Evolutionary conservation across 2,797 vertebrate species (phyloP).

Genomic region (Sardinella longiceps): DNA sequence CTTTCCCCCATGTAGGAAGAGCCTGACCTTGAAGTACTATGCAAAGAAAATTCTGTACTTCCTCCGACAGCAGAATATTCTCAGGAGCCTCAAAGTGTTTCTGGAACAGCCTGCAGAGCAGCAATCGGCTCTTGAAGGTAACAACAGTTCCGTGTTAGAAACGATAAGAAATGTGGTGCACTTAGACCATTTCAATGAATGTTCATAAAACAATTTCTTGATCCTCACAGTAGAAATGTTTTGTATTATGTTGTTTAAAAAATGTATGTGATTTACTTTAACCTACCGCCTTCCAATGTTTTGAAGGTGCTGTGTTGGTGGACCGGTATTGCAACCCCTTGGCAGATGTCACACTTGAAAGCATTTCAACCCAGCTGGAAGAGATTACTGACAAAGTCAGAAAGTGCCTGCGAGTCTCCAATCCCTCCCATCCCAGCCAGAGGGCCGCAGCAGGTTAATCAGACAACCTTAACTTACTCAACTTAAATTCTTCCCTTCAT

Average conservation of each 20-base stretch:
- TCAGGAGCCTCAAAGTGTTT: slow-evolving; percentile 89
- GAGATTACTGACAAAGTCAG: slow-evolving; percentile 88
- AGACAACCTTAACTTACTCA: not conserved
- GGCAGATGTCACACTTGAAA: slow-evolving; percentile 83
- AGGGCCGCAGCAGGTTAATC: slow-evolving; percentile 81
- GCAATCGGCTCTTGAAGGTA: slow-evolving; percentile 88
- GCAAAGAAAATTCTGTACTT: slow-evolving; percentile 99
- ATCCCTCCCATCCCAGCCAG: slow-evolving; percentile 88
- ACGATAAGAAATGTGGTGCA: not conserved
- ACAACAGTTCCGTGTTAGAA: not conserved
- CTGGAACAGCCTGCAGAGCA: slow-evolving; percentile 83
- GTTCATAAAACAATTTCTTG: no score
- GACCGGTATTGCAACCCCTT: slow-evolving; percentile 97
- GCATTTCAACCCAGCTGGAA: slow-evolving; percentile 85
- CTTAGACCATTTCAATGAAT: not conserved
- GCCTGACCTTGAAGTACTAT: slow-evolving; percentile 95
- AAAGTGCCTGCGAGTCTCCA: slow-evolving; percentile 84
- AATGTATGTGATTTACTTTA: not conserved
- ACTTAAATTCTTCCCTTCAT: no score
- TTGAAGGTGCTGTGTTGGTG: slow-evolving; percentile 88
- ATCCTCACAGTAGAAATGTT: not conserved
- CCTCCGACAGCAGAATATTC: slow-evolving; percentile 91
- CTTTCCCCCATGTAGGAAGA: slow-evolving; percentile 78
- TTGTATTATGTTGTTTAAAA: not conserved
- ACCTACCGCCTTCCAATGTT: not conserved